Conservation (phyloP, 1,140 invertebrate genomes). For the Dinothrombium tinctorium region DNA sequence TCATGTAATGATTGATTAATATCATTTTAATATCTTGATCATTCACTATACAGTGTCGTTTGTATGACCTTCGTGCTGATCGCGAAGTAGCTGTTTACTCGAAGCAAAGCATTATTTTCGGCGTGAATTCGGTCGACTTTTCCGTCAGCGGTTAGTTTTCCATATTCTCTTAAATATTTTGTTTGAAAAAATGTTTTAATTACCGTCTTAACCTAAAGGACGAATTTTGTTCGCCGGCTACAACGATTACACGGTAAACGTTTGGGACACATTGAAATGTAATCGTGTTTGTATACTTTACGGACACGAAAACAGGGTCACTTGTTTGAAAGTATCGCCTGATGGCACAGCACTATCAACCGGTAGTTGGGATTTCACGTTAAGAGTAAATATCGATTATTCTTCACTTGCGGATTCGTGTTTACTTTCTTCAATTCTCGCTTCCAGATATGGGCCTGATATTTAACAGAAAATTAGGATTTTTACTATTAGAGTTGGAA, state of each 20-base stretch:
- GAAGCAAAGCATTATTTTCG: slow-evolving; percentile 95
- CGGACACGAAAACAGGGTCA: slow-evolving; percentile 93
- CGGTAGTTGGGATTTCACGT: slow-evolving; percentile 90
- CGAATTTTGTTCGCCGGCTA: slow-evolving; percentile 91
- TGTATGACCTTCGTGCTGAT: slow-evolving; percentile 93
- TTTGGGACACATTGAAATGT: slow-evolving; percentile 94
- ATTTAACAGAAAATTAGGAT: too few species aligned
- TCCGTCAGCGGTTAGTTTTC: slow-evolving; percentile 57
- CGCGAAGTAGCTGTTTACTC: slow-evolving; percentile 87
- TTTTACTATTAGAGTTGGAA: too few species aligned
- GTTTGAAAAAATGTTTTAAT: not conserved
- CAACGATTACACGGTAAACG: slow-evolving; percentile 94
- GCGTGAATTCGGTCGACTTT: slow-evolving; percentile 91
- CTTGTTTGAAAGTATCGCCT: slow-evolving; percentile 76
- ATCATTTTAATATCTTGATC: not conserved
- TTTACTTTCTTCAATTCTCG: not conserved
- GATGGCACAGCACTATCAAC: slow-evolving; percentile 94
- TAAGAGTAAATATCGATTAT: slow-evolving; percentile 40
- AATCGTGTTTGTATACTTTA: slow-evolving; percentile 69
- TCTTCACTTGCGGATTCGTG: not conserved
- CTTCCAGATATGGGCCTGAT: slow-evolving; percentile 2
- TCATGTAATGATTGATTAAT: not conserved
- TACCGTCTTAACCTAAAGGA: slow-evolving; percentile 28
- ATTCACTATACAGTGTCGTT: slow-evolving; percentile 44
- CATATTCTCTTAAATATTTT: not conserved